phyloP scores from a whole-genome alignment of 2,797 vertebrate species.

The Podarcis lilfordi region DNA sequence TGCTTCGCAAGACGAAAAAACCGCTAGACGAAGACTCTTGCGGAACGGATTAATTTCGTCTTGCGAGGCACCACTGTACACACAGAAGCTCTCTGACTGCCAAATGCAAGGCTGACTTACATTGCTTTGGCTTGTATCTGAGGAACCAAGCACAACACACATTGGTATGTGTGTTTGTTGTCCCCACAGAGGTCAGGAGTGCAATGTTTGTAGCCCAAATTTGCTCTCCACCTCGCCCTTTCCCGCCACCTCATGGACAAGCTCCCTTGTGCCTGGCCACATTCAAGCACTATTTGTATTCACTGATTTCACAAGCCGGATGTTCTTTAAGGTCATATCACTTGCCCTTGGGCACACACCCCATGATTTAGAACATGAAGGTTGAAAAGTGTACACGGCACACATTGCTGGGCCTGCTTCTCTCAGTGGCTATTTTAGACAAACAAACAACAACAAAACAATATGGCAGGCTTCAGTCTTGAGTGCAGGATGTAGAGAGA shows the following conservation, averaged over 20 bases:
- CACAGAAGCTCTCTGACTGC: neutral
- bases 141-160: neutral
- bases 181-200: neutral
- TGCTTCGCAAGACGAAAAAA: too few relatives aligned
- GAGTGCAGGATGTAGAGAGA: neutral
- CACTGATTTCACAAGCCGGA: neutral
- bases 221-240: neutral
- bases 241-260: neutral
- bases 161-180: neutral
- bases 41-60: too few relatives aligned
- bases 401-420: neutral
- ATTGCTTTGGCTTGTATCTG: neutral
- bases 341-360: neutral
- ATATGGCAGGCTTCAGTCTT: neutral
- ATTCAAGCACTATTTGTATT: constrained; percentile 5
- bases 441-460: neutral
- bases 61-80: too few relatives aligned
- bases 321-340: neutral
- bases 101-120: neutral
- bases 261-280: neutral
- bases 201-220: constrained; percentile 11
- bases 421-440: neutral
- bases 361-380: neutral
- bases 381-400: neutral
- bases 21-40: too few relatives aligned